Base-by-base conservation (phyloP, 1,140 invertebrate genomes). In the Hetaerina americana region DNA sequence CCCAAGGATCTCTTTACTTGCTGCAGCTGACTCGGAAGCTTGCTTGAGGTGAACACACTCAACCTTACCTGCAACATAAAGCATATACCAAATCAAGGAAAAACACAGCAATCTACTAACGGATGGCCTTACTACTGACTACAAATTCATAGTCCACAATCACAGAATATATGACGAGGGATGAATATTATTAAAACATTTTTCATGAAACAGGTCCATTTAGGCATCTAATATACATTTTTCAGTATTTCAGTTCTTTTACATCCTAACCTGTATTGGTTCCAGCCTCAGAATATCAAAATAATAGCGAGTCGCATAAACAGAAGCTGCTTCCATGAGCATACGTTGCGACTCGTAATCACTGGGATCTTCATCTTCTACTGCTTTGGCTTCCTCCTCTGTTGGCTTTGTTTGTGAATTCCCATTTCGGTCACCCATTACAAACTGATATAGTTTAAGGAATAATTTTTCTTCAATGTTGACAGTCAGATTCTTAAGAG, bases 401-500 rank as follows among this genome's bases (percentile, higher is more conserved):
- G 68, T 75, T 76, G n/a, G 77, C 10, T 57, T 57, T 3, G 2
- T 5, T 3, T 57, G 10, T 57, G 40, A 57, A 76, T 76, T 31
- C 81, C 81, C 1, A 79, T 66, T 15, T 81, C 79, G 0, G 79
- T 79, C 67, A 78, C 84, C 82, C 27, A 86, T 86, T 75, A 87
- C 81, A 78, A 91, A 93, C 73, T 87, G 87, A 75, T 90, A 86
- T 76, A 97, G 77, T 81, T 96, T 94, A 75, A 97, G 86, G 29
- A 98, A 86, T 40, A 99, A 81, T 75, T 87, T 85, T 80, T 96
- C 95, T 79, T 97, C 96, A 1, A 99, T 79, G 75, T 92, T 89
- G 2, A 98, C 80, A 26, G 89, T 92, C 57, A 96, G 82, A 66
- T 94, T 93, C 71, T 93, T 92, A 27, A 96, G 81, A 69, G 87